Base-by-base conservation (phyloP, 1,140 invertebrate species). In the Chrysopa pallens region DNA sequence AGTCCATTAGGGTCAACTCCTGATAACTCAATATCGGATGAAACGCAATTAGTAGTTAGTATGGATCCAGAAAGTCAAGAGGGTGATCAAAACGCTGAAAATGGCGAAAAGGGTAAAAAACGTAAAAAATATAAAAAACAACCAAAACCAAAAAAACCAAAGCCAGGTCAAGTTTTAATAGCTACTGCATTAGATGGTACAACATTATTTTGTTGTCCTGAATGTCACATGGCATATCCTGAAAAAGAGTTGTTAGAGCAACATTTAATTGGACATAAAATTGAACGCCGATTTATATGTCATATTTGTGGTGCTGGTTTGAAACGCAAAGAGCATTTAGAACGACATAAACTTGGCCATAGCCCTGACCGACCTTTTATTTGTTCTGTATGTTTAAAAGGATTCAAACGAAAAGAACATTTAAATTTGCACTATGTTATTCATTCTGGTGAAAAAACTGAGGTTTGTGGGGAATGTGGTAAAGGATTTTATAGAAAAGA, bases 401-500 rank as follows among this genome's bases (percentile, higher is more conserved):
- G 76, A 74, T 85, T 84, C 60, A 84, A 85, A 58, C 64, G 80
- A 38, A 80, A 83, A 61, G 81, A 85, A 52, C 81, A 85, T 52
- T 62, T 85, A 42, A 82, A 81, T 59, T 62, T 83, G 35, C 80
- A 85, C 60, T 78, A 76, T 48, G 78, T 84, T 41, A 84, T 84
- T 53, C 80, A 84, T 59, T 81, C 79, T 5, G 80, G 80, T 13
- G 77, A 84, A 50, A 87, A 87, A 59, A 82, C 79, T 2, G 80
- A 85, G 57, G 71, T 63, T 17, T 63, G 61, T 42, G 50, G 48
- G 1, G 75, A 79, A 47, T 80, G 78, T 50, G 74, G 76, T 12
- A 80, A 80, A 66, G 80, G 80, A 14, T 86, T 86, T 52, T 85
- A 84, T 56, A 69, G 83, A n/a, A 84, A 83, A 48, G 83, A 86